A percentile compares a stretch with the other conserved stretches of the same genome.
Evolutionary conservation across 2,888 invertebrate genomes (phyloP).

Genomic region (Brassicogethes aeneus): DNA sequence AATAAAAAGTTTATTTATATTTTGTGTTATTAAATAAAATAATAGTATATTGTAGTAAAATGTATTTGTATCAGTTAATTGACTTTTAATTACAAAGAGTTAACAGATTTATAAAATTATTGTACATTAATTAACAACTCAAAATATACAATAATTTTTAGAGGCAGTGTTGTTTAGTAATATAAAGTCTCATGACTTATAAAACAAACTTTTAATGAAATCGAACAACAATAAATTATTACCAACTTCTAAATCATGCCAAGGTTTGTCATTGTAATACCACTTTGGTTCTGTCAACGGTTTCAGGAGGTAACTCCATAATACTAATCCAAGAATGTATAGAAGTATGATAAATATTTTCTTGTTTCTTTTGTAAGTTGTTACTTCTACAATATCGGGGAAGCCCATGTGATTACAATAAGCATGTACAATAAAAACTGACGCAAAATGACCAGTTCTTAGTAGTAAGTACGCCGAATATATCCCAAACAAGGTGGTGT

Average conservation of each 20-base stretch:
- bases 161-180: too few relatives aligned
- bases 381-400: slow-evolving; percentile 72
- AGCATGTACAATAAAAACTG: slow-evolving; percentile 82
- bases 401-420: slow-evolving; percentile 98
- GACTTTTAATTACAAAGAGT: too few relatives aligned
- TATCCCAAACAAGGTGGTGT: slow-evolving; percentile 88
- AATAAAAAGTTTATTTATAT: too few relatives aligned
- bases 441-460: slow-evolving; percentile 82
- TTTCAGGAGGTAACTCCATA: slow-evolving; percentile 69
- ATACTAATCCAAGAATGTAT: slow-evolving; percentile 65
- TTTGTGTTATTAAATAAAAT: too few relatives aligned
- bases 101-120: too few relatives aligned
- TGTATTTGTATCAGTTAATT: too few relatives aligned
- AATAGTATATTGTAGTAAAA: too few relatives aligned
- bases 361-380: slow-evolving; percentile 47
- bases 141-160: too few relatives aligned
- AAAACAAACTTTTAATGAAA: too few relatives aligned
- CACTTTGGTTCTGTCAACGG: slow-evolving; percentile 61
- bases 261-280: slow-evolving; percentile 30
- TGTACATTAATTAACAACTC: too few relatives aligned
- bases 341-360: slow-evolving; percentile 54
- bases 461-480: slow-evolving; percentile 90
- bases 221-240: too few relatives aligned
- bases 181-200: too few relatives aligned
- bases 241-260: slow-evolving; percentile 13